Base-by-base conservation (phyloP, 2,113 vertebrate genomes). In the Charadrius vociferus region DNA sequence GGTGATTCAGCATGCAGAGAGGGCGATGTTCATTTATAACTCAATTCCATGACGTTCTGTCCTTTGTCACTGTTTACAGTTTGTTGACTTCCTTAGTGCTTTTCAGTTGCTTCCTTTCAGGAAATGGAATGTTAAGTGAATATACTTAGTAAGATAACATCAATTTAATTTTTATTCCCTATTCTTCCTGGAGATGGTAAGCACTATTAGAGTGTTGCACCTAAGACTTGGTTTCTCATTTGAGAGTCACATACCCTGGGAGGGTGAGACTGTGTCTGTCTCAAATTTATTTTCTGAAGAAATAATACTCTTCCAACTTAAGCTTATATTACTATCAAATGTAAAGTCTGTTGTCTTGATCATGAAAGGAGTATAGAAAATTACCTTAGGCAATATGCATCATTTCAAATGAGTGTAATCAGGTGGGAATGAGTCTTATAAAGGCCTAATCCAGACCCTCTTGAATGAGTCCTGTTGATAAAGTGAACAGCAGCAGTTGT, bases 31-130 rank as follows among this genome's bases (percentile, higher is more conserved):
- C 5, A 47, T 89, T 93, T 95, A 86, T 81, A 95, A 71, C 71
- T 94, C 79, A 72, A 81, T 95, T 97, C 68, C 88, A 26, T 81
- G 11, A 79, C 2, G 7, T 78, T 55, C 56, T 65, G n/a, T 81
- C n/a, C 56, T 94, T 85, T 95, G 78, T 94, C 70, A 75, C 49
- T 95, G 56, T 96, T 96, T 93, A 96, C 30, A 72, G 72, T 97
- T 95, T 96, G 75, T 90, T 95, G 88, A 91, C 39, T 97, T 97
- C 88, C 80, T 79, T 89, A 89, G 96, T 79, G 65, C 86, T 81
- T 81, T 93, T 91, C 9, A 7, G n/a, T 67, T 92, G 30, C 86
- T 94, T 86, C 68, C 59, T 74, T 95, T 90, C 14, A 36, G 94
- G 81, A 95, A 95, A 81, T 49, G 29, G 68, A 81, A 89, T 94